phyloP scores from a whole-genome alignment of 2,888 invertebrate genomes.

The Dexiosoma caninum region DNA sequence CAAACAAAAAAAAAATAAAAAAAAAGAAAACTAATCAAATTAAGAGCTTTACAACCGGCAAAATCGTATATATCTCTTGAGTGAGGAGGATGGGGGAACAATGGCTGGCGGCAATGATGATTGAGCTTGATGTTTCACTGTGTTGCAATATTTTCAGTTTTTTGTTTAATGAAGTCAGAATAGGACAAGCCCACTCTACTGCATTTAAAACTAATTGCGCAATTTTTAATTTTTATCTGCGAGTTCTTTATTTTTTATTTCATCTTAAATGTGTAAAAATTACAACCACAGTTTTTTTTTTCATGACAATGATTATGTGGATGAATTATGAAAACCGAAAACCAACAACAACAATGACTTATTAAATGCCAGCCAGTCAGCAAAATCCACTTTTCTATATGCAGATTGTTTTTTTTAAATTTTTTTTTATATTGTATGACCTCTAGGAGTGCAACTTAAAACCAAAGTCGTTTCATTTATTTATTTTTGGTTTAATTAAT shows the following conservation, averaged over 20 bases:
- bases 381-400: slow-evolving; percentile 5
- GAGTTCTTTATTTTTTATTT: slow-evolving; percentile 8
- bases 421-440: slow-evolving; percentile 40
- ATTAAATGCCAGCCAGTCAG: slow-evolving; percentile 2
- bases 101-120: neutral
- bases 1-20: slow-evolving; percentile 1
- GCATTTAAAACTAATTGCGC: slow-evolving; percentile 28
- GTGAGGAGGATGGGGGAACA: neutral
- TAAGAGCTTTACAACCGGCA: slow-evolving; percentile 21
- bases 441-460: slow-evolving; percentile 29
- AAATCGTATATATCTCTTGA: slow-evolving; percentile 11
- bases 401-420: slow-evolving; percentile 23
- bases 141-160: slow-evolving; percentile 17
- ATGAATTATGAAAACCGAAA: slow-evolving; percentile 7
- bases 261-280: slow-evolving; percentile 13
- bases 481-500: slow-evolving; percentile 28
- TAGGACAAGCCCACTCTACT: slow-evolving; percentile 30
- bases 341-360: slow-evolving; percentile 15
- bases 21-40: slow-evolving; percentile 41
- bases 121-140: neutral
- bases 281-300: neutral
- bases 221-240: slow-evolving; percentile 27
- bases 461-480: slow-evolving; percentile 21
- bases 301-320: slow-evolving; percentile 39
- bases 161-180: neutral